Evolutionary conservation across 2,797 vertebrate species (phyloP).

Genomic region (Chromobotia macracanthus): DNA sequence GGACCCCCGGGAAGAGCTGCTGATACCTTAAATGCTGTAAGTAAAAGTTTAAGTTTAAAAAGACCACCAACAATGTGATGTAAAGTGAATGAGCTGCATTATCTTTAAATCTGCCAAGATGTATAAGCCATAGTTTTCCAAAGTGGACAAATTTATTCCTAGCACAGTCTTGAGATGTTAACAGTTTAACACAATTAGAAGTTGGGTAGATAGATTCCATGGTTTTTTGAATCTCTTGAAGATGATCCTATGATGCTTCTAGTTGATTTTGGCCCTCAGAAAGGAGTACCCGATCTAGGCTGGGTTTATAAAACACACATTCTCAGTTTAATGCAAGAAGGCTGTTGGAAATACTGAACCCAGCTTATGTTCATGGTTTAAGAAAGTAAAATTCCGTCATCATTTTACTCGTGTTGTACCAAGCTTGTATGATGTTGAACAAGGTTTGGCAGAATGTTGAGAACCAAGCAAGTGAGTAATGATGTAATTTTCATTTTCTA

Average conservation of each 20-base stretch:
- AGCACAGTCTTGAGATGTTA: background rate
- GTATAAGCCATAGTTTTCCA: background rate
- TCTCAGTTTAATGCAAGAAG: slow-evolving; percentile 2
- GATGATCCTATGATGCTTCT: background rate
- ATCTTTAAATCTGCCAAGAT: background rate
- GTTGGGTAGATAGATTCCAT: background rate
- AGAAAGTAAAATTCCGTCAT: background rate
- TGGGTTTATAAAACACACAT: slow-evolving; percentile 13
- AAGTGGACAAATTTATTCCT: background rate
- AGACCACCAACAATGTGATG: background rate
- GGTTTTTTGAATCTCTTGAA: background rate
- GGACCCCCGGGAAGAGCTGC: slow-evolving; percentile 78
- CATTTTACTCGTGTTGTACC: background rate
- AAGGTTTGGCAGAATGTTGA: too few species aligned
- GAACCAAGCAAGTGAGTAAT: background rate
- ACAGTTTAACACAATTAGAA: background rate
- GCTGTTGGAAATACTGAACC: background rate
- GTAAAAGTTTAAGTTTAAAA: slow-evolving; percentile 45
- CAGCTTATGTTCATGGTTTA: background rate
- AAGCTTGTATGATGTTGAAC: background rate
- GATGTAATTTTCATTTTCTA: background rate
- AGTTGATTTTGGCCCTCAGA: background rate
- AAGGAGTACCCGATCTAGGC: background rate
- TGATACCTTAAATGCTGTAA: slow-evolving; percentile 71
- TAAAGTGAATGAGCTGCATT: background rate